These are phyloP conservation scores for Nasonia vitripennis DNA, from an alignment of 1,140 invertebrate species.

Conservation along the genomic window DNA sequence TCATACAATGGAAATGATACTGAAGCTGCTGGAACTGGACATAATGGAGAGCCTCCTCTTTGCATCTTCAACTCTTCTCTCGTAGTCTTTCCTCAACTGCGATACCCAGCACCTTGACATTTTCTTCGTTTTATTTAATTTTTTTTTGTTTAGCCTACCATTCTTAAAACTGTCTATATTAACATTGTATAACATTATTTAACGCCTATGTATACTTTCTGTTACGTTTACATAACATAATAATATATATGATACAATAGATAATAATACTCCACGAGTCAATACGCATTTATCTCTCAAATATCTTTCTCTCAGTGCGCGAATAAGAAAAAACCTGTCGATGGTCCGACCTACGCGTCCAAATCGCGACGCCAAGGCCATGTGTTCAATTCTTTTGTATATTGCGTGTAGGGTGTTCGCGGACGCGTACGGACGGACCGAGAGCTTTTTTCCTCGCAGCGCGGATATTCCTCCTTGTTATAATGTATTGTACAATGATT, in stretches of 20 bases:
- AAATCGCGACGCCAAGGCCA: constrained; percentile 56
- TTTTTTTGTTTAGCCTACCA: constrained; percentile 57
- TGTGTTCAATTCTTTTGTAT: constrained; percentile 55
- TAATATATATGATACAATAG: constrained; percentile 72
- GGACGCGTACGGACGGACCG: constrained; percentile 51
- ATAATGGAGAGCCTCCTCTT: constrained; percentile 52
- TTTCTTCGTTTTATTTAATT: constrained; percentile 36
- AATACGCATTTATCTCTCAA: constrained; percentile 60
- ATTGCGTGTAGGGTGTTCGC: constrained; percentile 51
- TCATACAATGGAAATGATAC: constrained; percentile 74
- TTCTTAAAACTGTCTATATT: constrained; percentile 58
- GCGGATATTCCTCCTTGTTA: neutral
- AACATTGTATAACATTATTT: constrained; percentile 63
- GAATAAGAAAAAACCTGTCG: constrained; percentile 58
- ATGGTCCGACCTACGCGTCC: constrained; percentile 52
- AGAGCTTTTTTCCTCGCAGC: constrained; percentile 58
- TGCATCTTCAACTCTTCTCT: neutral
- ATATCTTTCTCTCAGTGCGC: constrained; percentile 6
- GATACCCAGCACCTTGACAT: constrained; percentile 60
- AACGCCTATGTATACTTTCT: constrained; percentile 67
- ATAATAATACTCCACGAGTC: constrained; percentile 70
- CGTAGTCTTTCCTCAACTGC: constrained; percentile 47
- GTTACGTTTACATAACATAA: constrained; percentile 67
- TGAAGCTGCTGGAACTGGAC: constrained; percentile 70
- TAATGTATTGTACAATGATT: constrained; percentile 52